Evolutionary conservation across 2,113 vertebrate genomes (phyloP).

Genomic region (Grus americana): DNA sequence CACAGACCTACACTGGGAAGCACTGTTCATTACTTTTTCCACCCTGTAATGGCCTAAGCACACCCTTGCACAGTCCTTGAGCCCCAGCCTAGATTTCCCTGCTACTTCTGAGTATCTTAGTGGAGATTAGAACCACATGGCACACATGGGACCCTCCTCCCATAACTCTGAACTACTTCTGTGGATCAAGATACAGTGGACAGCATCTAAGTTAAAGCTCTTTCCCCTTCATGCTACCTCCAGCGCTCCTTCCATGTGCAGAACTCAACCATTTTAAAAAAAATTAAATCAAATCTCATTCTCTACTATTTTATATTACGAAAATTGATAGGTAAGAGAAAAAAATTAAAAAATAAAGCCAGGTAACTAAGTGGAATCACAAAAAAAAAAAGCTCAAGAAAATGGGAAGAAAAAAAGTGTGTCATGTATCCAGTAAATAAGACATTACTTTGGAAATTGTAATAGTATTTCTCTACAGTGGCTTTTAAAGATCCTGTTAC

Average conservation of each 20-base stretch:
- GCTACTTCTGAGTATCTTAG: neutral
- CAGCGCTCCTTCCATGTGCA: neutral
- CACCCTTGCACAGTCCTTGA: neutral
- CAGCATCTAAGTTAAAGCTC: neutral
- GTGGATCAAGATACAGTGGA: neutral
- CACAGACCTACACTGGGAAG: neutral
- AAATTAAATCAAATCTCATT: neutral
- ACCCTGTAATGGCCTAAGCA: neutral
- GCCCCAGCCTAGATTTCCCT: neutral
- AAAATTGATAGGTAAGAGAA: neutral
- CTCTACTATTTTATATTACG: neutral
- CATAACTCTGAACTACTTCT: neutral
- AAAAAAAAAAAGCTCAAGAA: neutral
- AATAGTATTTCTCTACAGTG: neutral
- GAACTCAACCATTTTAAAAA: neutral
- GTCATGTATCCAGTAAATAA: neutral
- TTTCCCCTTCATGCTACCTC: neutral
- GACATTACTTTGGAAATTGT: neutral
- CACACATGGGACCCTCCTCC: neutral
- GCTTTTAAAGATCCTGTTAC: neutral
- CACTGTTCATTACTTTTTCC: neutral
- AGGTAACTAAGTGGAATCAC: neutral
- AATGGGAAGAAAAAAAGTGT: neutral
- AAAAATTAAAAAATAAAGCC: no score
- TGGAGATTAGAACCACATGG: neutral